Evolutionary conservation across 2,797 vertebrate species (phyloP), one percentile per base, ranked within the genome.

Genomic region (Cyprinella venusta): DNA sequence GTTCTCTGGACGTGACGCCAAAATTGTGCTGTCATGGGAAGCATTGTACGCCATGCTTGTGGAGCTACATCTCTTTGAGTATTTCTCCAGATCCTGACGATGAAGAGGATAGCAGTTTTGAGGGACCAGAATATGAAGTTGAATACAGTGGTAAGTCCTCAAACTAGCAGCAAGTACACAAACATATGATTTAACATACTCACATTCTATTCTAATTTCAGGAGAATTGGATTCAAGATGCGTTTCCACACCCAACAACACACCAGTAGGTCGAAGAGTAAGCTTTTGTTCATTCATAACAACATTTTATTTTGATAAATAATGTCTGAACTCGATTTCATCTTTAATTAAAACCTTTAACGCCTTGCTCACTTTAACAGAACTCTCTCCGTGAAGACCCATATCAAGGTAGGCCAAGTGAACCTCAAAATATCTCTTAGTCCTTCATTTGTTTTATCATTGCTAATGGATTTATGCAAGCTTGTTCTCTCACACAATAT

Each of bases 31-130:
- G 96, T 84, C 4, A 21, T 0, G 19, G 81, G 26, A 52, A 0
- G 0, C 40, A 76, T 24, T 98, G 96, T 45, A 68, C 40, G 3
- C 90, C 95, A 8, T 98, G 97, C 81, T 91, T 99, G 79, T 88
- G 89, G 65, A 92, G 95, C 16, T 86, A 83, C 0, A 45, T 93
- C 40, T 88, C 88, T 56, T 83, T 98, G 82, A 80, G 80, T 0
- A 81, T 92, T n/a, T 45, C 59, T 8, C 1, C 83, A 6, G 74
- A 85, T 15, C 59, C n/a, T 5, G 54, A 30, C 4, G 40, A 40
- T 6, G 6, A 13, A 4, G 87, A 87, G 6, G 50, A 86, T 67
- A 85, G 67, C 8, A 18, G 16, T 33, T n/a, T 19, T 40, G 84
- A 26, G 6, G 89, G 72, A 1, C 48, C 26, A 9, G 83, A 52